Percentiles rank a stretch among this genome's conserved stretches.
These are phyloP conservation scores for Anseranas semipalmata DNA, from an alignment of 2,113 vertebrate genomes.

Conservation along the genomic window DNA sequence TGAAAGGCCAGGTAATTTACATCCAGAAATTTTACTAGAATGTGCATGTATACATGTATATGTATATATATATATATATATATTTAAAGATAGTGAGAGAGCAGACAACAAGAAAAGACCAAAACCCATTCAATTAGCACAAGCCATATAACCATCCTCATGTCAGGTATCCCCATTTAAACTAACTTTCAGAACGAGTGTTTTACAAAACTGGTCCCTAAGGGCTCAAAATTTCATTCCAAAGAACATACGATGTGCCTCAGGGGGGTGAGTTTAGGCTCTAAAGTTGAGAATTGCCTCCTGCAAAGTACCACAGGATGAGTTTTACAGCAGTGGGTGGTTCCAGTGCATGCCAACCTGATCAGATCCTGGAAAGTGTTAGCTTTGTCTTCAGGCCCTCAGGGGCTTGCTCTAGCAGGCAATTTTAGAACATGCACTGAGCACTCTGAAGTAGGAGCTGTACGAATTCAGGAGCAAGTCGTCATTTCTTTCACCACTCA, in stretches of 20 bases:
- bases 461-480: background rate
- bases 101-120: background rate
- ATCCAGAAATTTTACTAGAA: background rate
- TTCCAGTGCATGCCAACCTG: background rate
- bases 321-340: background rate
- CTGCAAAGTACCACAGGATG: background rate
- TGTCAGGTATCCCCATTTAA: background rate
- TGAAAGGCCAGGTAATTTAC: background rate
- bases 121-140: background rate
- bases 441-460: background rate
- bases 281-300: background rate
- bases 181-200: background rate
- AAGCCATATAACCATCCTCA: background rate
- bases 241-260: background rate
- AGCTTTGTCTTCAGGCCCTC: background rate
- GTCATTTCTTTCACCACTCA: background rate
- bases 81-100: background rate
- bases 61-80: background rate
- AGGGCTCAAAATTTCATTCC: background rate
- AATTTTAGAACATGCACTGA: background rate
- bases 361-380: background rate
- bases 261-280: background rate
- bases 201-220: background rate
- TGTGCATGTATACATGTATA: too few species aligned
- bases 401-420: background rate